phyloP scores from a whole-genome alignment of 2,113 vertebrate species.

The Rhegmatorhina hoffmannsi region DNA sequence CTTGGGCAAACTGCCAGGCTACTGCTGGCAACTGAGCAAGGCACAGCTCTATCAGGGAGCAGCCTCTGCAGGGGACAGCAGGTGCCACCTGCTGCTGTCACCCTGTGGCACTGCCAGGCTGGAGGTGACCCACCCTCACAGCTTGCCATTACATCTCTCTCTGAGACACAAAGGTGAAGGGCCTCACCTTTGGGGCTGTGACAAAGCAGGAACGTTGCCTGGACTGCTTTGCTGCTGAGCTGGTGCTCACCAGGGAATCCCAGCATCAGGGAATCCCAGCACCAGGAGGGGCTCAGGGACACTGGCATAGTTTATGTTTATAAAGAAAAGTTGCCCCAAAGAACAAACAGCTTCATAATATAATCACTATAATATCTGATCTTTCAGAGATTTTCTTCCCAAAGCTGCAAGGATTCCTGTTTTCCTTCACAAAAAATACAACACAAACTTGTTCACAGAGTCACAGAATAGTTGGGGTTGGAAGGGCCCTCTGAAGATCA shows the following conservation, averaged over 20 bases:
- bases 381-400: background rate
- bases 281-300: fast-evolving
- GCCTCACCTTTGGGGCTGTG: background rate
- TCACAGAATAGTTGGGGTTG: background rate
- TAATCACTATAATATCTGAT: background rate
- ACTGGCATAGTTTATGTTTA: background rate
- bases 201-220: fast-evolving
- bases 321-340: background rate
- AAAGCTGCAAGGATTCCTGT: background rate
- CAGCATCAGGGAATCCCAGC: background rate
- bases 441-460: background rate
- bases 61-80: background rate
- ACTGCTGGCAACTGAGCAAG: background rate
- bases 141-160: fast-evolving
- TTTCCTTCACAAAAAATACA: background rate
- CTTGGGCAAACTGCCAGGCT: background rate
- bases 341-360: background rate
- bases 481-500: background rate
- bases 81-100: background rate
- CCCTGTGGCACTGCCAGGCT: background rate
- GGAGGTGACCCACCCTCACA: background rate
- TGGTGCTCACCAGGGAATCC: background rate
- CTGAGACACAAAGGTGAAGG: background rate
- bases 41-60: background rate
- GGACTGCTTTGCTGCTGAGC: background rate